phyloP scores from a whole-genome alignment of 2,888 invertebrate genomes.

The Eurois occulta region DNA sequence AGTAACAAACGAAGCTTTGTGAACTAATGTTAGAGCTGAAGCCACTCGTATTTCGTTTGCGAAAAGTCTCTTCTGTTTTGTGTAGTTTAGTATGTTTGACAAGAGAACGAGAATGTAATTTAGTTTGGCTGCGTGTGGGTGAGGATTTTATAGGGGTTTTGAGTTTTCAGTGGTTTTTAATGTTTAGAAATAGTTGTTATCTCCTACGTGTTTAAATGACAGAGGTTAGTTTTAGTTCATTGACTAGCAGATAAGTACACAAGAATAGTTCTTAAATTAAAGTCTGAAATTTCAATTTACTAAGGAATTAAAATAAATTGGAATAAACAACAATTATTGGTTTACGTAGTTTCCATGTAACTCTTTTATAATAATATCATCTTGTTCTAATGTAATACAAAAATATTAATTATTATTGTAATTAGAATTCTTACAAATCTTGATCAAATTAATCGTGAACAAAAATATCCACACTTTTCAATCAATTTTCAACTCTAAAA shows the following conservation, averaged over 20 bases:
- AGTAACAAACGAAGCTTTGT: constrained; percentile 60
- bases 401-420: not conserved
- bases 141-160: not conserved
- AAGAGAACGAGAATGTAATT: constrained; percentile 31
- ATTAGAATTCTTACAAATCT: not conserved
- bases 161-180: not conserved
- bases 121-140: not conserved
- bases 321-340: not conserved
- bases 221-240: not conserved
- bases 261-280: not conserved
- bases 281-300: not conserved
- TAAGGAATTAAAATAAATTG: not conserved
- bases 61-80: constrained; percentile 27
- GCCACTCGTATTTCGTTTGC: constrained; percentile 35
- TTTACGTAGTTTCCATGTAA: not conserved
- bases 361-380: not conserved
- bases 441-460: not conserved
- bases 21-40: constrained; percentile 50
- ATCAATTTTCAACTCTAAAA: not conserved
- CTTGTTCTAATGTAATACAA: not conserved
- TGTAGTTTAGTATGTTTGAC: constrained; percentile 31
- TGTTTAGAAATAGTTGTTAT: not conserved
- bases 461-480: not conserved
- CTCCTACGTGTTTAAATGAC: not conserved
- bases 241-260: not conserved